Conservation (phyloP, 2,113 vertebrate species). For the Sceloporus tristichus region DNA sequence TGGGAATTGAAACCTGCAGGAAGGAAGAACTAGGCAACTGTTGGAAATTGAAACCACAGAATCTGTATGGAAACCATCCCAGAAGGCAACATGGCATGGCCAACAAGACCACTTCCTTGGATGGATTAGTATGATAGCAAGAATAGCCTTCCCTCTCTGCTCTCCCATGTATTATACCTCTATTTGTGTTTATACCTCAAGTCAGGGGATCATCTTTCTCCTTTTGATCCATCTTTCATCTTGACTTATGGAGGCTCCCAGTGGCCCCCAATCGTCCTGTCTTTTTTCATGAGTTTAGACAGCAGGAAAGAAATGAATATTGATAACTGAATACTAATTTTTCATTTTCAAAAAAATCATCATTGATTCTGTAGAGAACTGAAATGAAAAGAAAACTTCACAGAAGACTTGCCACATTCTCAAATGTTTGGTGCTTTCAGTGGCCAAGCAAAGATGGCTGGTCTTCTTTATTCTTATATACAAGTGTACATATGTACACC, state of each 20-base stretch:
- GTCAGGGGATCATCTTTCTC: background rate
- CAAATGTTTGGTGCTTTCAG: background rate
- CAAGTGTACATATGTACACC: background rate
- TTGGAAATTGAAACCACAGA: background rate
- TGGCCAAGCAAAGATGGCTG: background rate
- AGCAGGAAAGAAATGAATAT: background rate
- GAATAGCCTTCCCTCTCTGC: background rate
- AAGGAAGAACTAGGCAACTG: background rate
- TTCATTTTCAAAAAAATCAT: background rate
- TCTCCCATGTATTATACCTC: background rate
- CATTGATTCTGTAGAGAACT: background rate
- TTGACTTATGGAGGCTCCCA: background rate
- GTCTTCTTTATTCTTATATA: constrained; percentile 54
- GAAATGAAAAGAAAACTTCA: constrained; percentile 8
- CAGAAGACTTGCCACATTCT: background rate
- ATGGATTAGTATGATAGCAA: background rate
- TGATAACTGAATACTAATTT: constrained; percentile 2
- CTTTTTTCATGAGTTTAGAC: background rate
- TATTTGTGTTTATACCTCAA: background rate
- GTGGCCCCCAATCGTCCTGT: background rate
- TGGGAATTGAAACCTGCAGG: background rate
- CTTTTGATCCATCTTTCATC: background rate
- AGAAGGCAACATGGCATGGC: background rate
- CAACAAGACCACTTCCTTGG: no score
- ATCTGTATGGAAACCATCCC: background rate